Evolutionary conservation across 2,797 vertebrate species (phyloP), one percentile per base, ranked within the genome.

Genomic region (Luscinia luscinia): DNA sequence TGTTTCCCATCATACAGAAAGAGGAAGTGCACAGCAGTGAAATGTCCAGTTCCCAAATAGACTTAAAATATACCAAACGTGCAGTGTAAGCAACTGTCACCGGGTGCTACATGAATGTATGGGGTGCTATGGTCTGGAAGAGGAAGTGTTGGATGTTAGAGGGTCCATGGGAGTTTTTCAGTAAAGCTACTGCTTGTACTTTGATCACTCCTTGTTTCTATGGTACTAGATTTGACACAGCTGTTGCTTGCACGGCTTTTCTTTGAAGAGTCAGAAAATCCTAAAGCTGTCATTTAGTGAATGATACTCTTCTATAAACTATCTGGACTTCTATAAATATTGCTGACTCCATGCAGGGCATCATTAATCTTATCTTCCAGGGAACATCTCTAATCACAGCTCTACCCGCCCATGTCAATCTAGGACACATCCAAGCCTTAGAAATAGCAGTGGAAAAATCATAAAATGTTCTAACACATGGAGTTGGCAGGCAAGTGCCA

Each of bases 321-420:
- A 64, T 84, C 63, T 81, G 69, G 74, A 83, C 92, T 96, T 91
- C 94, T 96, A 86, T 91, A 95, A 96, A 94, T 89, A 95, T 76
- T 91, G 66, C 73, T 81, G 67, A 92, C 66, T 93, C 38, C 76
- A 69, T 34, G 64, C 22, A 89, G 75, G 75, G 66, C 87, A 90
- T 79, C 84, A 94, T 95, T 95, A 83, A 85, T 94, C 81, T 82
- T 89, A 88, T 92, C 54, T 82, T 80, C n/a, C 52, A 74, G 70
- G 85, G 80, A 93, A 87, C 77, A 76, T 94, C 89, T 94, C 80
- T 94, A 92, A 96, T 94, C 94, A 84, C 58, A 87, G 51, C 45
- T 66, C 66, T 93, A 73, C 52, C 52, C 74, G 3, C 84, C 83
- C 89, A 88, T 91, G 83, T 83, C 91, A 93, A 92, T 89, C 83